Evolutionary conservation across 2,888 invertebrate genomes (phyloP), one percentile per base, ranked within the genome.

Genomic region (Lasioglossum villosulum): DNA sequence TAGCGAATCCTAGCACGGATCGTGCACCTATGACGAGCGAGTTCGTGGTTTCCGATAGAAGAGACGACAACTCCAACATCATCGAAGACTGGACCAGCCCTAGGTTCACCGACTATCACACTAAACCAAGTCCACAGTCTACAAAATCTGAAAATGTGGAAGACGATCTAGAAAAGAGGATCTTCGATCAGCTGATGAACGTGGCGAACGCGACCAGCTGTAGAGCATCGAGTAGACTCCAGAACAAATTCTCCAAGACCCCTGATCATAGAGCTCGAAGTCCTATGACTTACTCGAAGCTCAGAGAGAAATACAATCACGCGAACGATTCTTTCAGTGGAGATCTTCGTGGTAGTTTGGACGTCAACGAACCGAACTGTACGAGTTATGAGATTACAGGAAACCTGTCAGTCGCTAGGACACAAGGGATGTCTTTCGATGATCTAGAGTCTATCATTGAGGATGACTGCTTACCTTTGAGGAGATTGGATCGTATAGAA

Each of bases 1-100:
- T 93, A 94, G 93, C 92, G 89, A 89, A 82, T 82, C 86, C 92
- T 76, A 89, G 88, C 78, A 56, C 75, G 84, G 90, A 89, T 83
- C 73, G 75, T 59, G 45, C 42, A 75, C 68, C 85, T 16, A 30
- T n/a, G 45, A 45, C 45, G 68, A 71, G n/a, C 34, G 70, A 75
- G 14, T 48, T 23, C 39, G 30, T 59, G 30, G 39, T 34, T 68
- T 12, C 48, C 48, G 39, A n/a, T 10, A 34, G 23, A 34, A 72
- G 42, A 30, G 75, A 79, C 12, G 16, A 10, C 14, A 30, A 14
- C 8, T 23, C 66, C 3, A 66, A 34, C 4, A 23, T 42, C 12
- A 6, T 6, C 56, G 52, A 34, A 56, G 34, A 19, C 75, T 30
- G 63, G 70, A 75, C 42, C 42, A 39, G 23, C 37, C 39, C 68